Conservation (phyloP, 2,888 invertebrate species). For the Syrphus vitripennis region DNA sequence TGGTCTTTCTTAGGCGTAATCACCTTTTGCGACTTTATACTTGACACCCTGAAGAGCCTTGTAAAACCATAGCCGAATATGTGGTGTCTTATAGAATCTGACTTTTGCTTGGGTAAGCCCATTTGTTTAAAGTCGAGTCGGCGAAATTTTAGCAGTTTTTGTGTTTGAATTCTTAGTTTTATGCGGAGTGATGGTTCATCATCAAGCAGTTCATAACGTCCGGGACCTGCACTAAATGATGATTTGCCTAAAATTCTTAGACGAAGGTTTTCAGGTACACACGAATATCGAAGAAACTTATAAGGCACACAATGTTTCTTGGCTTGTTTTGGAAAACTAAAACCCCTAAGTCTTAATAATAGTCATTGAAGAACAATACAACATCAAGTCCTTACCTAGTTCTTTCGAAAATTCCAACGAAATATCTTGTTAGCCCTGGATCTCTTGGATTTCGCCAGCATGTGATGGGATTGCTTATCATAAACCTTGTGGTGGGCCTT, state of each 20-base stretch:
- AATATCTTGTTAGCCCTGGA: slow-evolving; percentile 75
- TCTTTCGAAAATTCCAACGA: background rate
- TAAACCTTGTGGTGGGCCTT: slow-evolving; percentile 73
- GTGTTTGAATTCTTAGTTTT: background rate
- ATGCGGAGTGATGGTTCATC: slow-evolving; percentile 72
- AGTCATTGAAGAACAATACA: too few relatives aligned
- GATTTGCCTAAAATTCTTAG: slow-evolving; percentile 24
- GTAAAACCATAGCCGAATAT: slow-evolving; percentile 75
- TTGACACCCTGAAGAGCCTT: slow-evolving; percentile 70
- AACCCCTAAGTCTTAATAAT: background rate
- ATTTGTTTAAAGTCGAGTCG: slow-evolving; percentile 72
- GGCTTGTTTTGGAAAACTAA: slow-evolving; percentile 27
- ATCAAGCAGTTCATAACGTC: slow-evolving; percentile 76
- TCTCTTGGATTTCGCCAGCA: slow-evolving; percentile 75
- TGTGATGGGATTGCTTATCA: slow-evolving; percentile 72
- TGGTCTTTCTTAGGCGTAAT: background rate
- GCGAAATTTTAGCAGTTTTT: slow-evolving; percentile 76
- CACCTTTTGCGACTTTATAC: background rate
- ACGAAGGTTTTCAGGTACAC: slow-evolving; percentile 73
- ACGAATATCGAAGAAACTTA: slow-evolving; percentile 72
- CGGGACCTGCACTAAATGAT: slow-evolving; percentile 76
- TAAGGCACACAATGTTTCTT: slow-evolving; percentile 66
- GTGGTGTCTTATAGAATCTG: slow-evolving; percentile 75
- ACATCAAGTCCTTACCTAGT: slow-evolving; percentile 40
- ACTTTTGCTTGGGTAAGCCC: slow-evolving; percentile 43